A percentile compares a stretch with the other conserved stretches of the same genome.
phyloP scores from a whole-genome alignment of 2,797 vertebrate species.

The Gallinago stenura region DNA sequence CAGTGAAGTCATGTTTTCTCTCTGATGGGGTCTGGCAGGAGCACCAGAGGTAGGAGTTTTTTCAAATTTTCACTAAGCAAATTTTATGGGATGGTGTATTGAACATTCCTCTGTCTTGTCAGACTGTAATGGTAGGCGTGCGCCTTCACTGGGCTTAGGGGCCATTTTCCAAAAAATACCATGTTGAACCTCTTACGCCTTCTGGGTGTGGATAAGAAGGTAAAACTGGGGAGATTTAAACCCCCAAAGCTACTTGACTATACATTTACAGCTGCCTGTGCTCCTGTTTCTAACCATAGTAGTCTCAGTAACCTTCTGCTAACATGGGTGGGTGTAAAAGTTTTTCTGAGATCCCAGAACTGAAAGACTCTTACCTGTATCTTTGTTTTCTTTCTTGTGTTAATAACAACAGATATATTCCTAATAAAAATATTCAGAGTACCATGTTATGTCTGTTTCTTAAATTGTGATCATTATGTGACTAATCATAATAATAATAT shows the following conservation, averaged over 20 bases:
- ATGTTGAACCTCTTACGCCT: neutral
- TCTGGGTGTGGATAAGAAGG: neutral
- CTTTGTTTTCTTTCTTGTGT: constrained; percentile 42
- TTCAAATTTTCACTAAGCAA: neutral
- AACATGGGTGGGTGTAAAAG: neutral
- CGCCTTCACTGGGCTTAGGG: neutral
- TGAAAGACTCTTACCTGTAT: neutral
- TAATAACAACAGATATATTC: constrained; percentile 36
- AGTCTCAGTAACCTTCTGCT: neutral
- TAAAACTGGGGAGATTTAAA: neutral
- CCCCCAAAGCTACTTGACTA: neutral
- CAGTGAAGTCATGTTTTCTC: neutral
- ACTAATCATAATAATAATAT: constrained; percentile 73
- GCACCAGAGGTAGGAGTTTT: neutral
- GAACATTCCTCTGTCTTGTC: neutral
- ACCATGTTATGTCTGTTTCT: constrained; percentile 39
- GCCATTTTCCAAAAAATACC: neutral
- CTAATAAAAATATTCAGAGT: constrained; percentile 64
- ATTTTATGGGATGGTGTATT: rapidly evolving
- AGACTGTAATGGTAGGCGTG: neutral
- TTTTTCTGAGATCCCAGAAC: neutral
- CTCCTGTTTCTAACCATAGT: neutral
- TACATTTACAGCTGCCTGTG: neutral
- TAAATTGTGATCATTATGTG: constrained; percentile 62
- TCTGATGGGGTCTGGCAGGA: neutral